Conservation (phyloP, 1,140 invertebrate species). For the Drosophila littoralis region DNA sequence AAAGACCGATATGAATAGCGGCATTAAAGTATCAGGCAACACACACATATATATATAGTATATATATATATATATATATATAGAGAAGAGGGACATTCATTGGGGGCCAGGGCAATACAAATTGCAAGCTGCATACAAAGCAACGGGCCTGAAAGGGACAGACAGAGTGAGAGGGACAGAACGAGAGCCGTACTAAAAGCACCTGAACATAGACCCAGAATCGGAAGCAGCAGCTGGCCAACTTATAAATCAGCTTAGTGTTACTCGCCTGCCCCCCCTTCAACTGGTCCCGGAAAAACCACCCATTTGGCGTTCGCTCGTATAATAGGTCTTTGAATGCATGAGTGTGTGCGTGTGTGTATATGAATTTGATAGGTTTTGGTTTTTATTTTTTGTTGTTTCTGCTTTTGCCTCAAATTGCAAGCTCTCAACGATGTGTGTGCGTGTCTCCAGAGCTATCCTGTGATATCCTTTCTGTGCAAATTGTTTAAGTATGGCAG, state of each 20-base stretch:
- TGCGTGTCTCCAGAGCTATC: constrained; percentile 2
- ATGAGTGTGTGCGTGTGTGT: constrained; percentile 33
- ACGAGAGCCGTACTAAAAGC: not conserved
- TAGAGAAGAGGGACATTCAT: not conserved
- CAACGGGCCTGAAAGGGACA: constrained; percentile 12
- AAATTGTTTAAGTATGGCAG: constrained; percentile 42
- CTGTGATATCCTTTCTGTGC: constrained; percentile 34
- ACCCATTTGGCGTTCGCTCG: not conserved
- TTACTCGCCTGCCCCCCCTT: too few species aligned
- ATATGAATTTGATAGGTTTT: constrained; percentile 71
- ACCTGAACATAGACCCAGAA: constrained; percentile 39
- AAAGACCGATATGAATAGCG: constrained; percentile 62
- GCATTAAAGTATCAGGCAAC: constrained; percentile 71
- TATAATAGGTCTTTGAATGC: not conserved
- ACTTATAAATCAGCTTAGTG: constrained; percentile 47
- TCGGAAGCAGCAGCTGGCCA: constrained; percentile 29
- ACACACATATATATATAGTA: constrained; percentile 24
- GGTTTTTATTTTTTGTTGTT: constrained; percentile 30
- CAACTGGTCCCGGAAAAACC: not conserved
- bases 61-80: constrained; percentile 23
- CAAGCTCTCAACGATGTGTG: constrained; percentile 21
- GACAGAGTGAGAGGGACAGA: too few species aligned
- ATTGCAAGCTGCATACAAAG: constrained; percentile 69
- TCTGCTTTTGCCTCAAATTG: constrained; percentile 10
- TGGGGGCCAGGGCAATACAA: constrained; percentile 45